phyloP scores from a whole-genome alignment of 2,888 invertebrate species.

The Liopterus haemorrhoidalis region DNA sequence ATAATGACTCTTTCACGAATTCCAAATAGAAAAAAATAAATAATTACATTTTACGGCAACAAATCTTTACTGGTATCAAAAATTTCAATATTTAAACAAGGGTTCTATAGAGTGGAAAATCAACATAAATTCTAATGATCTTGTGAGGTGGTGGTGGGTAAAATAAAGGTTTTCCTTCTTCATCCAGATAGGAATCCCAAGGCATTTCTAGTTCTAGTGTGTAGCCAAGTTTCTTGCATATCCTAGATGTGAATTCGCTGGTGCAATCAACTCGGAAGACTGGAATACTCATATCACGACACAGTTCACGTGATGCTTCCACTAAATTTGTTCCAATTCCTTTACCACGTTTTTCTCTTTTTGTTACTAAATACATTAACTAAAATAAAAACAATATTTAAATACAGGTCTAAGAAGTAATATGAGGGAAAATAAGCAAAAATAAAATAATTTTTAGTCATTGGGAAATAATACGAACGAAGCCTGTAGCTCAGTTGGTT shows the following conservation, averaged over 20 bases:
- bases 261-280: conserved; percentile 48
- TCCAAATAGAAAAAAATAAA: too few species aligned
- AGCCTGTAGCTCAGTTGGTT: too few species aligned
- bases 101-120: conserved; percentile 36
- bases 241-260: conserved; percentile 47
- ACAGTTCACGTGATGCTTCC: conserved; percentile 42
- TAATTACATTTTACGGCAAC: too few species aligned
- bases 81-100: too few species aligned
- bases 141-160: conserved; percentile 50
- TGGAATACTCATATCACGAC: conserved; percentile 47
- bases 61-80: too few species aligned
- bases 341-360: conserved; percentile 46
- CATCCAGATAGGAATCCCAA: conserved; percentile 47
- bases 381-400: conserved; percentile 31
- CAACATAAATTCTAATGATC: conserved; percentile 46
- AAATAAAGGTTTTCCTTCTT: conserved; percentile 48
- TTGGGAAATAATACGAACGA: too few species aligned
- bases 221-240: conserved; percentile 51
- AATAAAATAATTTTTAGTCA: too few species aligned
- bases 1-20: too few species aligned
- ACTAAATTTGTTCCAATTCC: conserved; percentile 49
- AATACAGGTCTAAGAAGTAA: too few species aligned
- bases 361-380: conserved; percentile 50
- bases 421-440: too few species aligned
- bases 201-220: conserved; percentile 48